These are phyloP conservation scores for Pipistrellus nathusii DNA, from an alignment of 2,797 vertebrate species.

Conservation along the genomic window DNA sequence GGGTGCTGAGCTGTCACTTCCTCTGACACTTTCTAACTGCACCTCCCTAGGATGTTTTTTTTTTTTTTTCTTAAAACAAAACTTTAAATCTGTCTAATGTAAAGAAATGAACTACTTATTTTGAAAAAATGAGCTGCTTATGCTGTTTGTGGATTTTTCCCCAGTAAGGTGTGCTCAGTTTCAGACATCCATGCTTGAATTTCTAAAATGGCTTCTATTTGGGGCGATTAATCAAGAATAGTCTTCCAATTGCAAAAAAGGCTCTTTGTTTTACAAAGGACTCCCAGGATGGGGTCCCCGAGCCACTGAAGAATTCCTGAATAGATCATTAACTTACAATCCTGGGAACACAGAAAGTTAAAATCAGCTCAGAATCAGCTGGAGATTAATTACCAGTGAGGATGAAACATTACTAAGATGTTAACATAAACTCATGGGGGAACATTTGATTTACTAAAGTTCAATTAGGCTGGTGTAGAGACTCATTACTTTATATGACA, in stretches of 20 bases:
- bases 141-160: neutral
- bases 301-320: constrained; percentile 54
- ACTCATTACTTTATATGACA: constrained; percentile 11
- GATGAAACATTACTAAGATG: constrained; percentile 31
- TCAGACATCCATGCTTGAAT: constrained; percentile 3
- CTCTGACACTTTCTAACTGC: neutral
- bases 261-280: constrained; percentile 32
- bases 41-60: neutral
- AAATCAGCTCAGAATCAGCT: constrained; percentile 42
- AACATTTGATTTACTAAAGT: neutral
- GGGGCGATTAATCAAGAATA: constrained; percentile 19
- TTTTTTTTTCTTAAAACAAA: neutral
- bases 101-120: constrained; percentile 14
- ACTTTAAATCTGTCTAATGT: neutral
- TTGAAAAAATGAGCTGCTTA: neutral
- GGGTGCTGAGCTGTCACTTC: neutral
- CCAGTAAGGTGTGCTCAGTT: constrained; percentile 9
- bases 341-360: constrained; percentile 15
- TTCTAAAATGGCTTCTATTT: constrained; percentile 57
- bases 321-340: constrained; percentile 66
- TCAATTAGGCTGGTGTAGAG: neutral
- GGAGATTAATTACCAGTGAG: constrained; percentile 58
- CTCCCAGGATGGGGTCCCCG: neutral
- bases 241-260: constrained; percentile 23
- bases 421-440: neutral